These are phyloP conservation scores for Drosophila barbarae DNA, from an alignment of 2,888 invertebrate species.

Conservation along the genomic window DNA sequence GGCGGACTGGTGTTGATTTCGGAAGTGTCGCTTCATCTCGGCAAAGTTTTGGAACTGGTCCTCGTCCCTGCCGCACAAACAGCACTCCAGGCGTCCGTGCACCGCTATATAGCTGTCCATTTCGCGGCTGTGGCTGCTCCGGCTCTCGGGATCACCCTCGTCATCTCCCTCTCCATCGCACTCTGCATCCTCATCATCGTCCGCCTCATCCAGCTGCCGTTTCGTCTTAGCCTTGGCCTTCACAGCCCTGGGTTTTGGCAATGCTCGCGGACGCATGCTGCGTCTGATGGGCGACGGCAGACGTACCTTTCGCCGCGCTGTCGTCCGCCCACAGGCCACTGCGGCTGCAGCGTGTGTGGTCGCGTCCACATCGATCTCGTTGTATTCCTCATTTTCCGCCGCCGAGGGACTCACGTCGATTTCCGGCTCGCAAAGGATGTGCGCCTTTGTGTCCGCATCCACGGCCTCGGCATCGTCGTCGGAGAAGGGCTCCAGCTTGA, in stretches of 20 bases:
- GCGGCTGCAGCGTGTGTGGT: background rate
- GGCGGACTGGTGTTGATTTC: slow-evolving; percentile 41
- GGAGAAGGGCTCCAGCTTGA: slow-evolving; percentile 30
- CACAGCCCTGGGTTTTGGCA: background rate
- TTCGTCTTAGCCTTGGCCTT: slow-evolving; percentile 26
- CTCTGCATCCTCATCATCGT: slow-evolving; percentile 17
- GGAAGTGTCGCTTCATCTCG: slow-evolving; percentile 49
- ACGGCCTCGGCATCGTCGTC: slow-evolving; percentile 22
- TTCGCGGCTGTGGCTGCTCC: slow-evolving; percentile 27
- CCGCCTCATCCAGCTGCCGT: slow-evolving; percentile 16
- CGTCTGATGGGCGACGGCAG: slow-evolving; percentile 36
- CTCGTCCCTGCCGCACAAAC: slow-evolving; percentile 25
- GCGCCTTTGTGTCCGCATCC: slow-evolving; percentile 32
- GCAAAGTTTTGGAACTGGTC: slow-evolving; percentile 24
- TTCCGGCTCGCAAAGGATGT: slow-evolving; percentile 38
- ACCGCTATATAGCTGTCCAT: slow-evolving; percentile 34
- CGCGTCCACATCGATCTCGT: slow-evolving; percentile 34
- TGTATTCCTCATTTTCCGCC: slow-evolving; percentile 21
- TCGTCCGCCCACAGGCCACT: background rate
- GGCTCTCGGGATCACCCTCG: slow-evolving; percentile 19
- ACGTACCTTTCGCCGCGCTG: slow-evolving; percentile 3
- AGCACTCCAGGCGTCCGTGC: slow-evolving; percentile 40
- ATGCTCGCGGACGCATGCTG: slow-evolving; percentile 29
- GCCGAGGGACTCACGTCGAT: slow-evolving; percentile 37
- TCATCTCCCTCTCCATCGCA: background rate